A percentile compares a stretch with the other conserved stretches of the same genome.
Conservation (phyloP, 1,140 invertebrate genomes). For the Orchestia grillus region DNA sequence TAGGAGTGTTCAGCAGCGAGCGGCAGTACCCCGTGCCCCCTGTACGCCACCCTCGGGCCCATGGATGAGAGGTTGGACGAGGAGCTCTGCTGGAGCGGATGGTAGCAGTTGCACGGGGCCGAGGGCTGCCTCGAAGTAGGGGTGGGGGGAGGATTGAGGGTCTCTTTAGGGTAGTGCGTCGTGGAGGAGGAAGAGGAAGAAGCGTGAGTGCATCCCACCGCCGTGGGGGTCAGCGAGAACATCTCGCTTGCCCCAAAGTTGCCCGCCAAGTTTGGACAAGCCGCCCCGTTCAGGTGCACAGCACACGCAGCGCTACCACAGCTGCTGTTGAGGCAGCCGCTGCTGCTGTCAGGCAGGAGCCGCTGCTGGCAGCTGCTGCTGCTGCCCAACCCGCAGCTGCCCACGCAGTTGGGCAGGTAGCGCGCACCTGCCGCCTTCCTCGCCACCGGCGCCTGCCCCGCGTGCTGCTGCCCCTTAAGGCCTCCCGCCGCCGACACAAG, state of each 20-base stretch:
- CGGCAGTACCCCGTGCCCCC: conserved; percentile 58
- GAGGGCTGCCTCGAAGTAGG: conserved; percentile 79
- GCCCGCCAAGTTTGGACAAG: background rate
- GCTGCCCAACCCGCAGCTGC: conserved; percentile 41
- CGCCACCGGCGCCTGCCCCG: background rate
- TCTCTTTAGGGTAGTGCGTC: conserved; percentile 82
- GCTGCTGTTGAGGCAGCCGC: conserved; percentile 38
- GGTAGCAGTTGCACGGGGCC: conserved; percentile 63
- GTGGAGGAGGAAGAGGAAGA: conserved; percentile 80
- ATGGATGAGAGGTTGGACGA: conserved; percentile 68
- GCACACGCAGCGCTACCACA: conserved; percentile 44
- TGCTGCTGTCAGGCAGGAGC: conserved; percentile 36
- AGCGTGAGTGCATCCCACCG: conserved; percentile 69
- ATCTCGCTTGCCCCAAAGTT: background rate
- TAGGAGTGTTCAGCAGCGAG: conserved; percentile 72
- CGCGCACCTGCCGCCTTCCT: background rate
- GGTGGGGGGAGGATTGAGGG: conserved; percentile 89
- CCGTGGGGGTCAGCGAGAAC: conserved; percentile 12
- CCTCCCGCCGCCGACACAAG: conserved; percentile 1
- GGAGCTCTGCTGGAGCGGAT: conserved; percentile 70
- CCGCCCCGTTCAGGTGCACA: conserved; percentile 20
- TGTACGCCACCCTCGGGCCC: background rate
- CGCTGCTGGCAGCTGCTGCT: conserved; percentile 48
- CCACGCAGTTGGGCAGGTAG: background rate
- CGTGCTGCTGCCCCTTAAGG: background rate